Base-by-base conservation (phyloP, 2,113 vertebrate genomes). In the Cyprinus carpio region DNA sequence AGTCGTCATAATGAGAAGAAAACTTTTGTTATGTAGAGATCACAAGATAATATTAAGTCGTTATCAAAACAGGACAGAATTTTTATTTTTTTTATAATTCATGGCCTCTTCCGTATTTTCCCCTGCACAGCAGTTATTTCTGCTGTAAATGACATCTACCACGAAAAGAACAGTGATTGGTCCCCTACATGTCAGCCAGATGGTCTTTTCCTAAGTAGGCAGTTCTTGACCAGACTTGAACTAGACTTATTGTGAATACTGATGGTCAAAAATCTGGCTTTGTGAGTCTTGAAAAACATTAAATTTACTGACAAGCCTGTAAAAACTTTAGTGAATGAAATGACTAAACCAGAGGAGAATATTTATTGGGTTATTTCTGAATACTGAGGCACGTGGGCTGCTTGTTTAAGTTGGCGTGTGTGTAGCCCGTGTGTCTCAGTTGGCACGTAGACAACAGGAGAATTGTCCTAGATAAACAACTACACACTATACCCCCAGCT, bases 381-480 rank as follows among this genome's bases (percentile, higher is more conserved):
- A 40, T 25, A n/a, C 54, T 20, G 18, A 60, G 54, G 31, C 31
- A 78, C 34, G 7, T 40, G 78, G 78, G 20, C 60, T 49, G 27
- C 43, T 20, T 81, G 43, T 65, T 67, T 31, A 49, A 29, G 12
- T 49, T 46, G 62, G 62, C 25, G 1, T 23, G 27, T 23, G 54
- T 37, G 10, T 4, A 31, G 49, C 23, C 31, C 18, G 29, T n/a
- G 9, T n/a, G 13, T 78, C 27, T 60, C 76, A 37, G 69, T 74
- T 83, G 82, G 69, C 54, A 60, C 16, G 13, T 3, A 43, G 8
- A 84, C 31, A 78, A 78, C 27, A 51, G 5, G 25, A 84, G 40
- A 67, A 15, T 16, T 49, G 6, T 75, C 49, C 25, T 10, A 77
- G 23, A 49, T 37, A 49, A 67, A 43, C 40, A 25, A 25, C 27